Evolutionary conservation across 2,888 invertebrate species (phyloP).

Genomic region (Erebia aethiops): DNA sequence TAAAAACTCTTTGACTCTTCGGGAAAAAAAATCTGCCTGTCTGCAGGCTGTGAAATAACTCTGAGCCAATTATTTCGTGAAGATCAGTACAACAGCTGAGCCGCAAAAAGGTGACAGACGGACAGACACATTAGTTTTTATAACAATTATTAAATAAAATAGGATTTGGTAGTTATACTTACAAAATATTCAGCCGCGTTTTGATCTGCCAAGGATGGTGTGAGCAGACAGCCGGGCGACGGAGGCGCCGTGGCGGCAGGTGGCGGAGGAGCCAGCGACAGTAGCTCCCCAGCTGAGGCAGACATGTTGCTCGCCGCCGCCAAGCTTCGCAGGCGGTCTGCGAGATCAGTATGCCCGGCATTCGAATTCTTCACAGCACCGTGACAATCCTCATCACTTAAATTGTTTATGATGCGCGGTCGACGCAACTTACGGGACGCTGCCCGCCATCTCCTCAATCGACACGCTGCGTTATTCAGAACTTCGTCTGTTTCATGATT

Average conservation of each 20-base stretch:
- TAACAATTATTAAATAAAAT: background rate
- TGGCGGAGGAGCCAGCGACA: conserved; percentile 74
- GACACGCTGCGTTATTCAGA: conserved; percentile 73
- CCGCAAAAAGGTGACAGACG: background rate
- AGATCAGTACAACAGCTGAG: background rate
- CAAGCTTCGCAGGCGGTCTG: conserved; percentile 71
- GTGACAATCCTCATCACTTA: conserved; percentile 60
- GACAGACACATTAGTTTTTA: background rate
- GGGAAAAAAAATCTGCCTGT: background rate
- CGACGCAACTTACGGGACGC: conserved; percentile 77
- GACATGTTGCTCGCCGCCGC: conserved; percentile 77
- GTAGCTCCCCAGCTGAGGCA: conserved; percentile 72
- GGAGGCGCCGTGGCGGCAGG: conserved; percentile 77
- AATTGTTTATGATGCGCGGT: conserved; percentile 77
- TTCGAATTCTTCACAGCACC: conserved; percentile 51
- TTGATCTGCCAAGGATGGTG: conserved; percentile 74
- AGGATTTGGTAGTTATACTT: conserved; percentile 48
- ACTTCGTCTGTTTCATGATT: conserved; percentile 67
- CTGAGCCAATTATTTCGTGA: background rate
- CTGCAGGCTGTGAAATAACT: background rate
- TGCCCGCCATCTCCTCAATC: conserved; percentile 78
- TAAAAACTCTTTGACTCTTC: background rate
- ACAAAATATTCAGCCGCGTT: conserved; percentile 73
- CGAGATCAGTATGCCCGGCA: conserved; percentile 72
- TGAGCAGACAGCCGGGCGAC: conserved; percentile 74